Evolutionary conservation across 2,888 invertebrate species (phyloP).

Genomic region (Ligdia adustata): DNA sequence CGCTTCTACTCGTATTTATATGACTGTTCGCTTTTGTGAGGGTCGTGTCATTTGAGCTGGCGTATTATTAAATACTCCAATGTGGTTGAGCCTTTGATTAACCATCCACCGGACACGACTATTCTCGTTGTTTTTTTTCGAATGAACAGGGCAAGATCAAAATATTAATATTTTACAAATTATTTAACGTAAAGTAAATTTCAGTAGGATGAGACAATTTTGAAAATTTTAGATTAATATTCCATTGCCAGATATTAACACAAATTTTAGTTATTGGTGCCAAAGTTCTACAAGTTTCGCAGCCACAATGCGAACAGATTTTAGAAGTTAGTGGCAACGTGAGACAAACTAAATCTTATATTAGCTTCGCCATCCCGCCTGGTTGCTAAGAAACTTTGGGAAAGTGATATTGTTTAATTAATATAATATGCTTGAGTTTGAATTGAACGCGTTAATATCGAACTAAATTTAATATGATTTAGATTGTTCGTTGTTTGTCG

Average conservation of each 20-base stretch:
- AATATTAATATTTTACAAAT: too few relatives aligned
- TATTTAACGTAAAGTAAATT: too few relatives aligned
- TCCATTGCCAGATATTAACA: conserved; percentile 12
- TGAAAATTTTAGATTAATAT: conserved; percentile 31
- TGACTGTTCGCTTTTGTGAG: conserved; percentile 1
- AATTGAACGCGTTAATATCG: conserved; percentile 7
- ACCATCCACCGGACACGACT: neutral
- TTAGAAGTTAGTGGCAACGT: conserved; percentile 22
- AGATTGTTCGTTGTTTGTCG: too few relatives aligned
- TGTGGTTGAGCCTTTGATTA: conserved; percentile 1
- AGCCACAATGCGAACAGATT: conserved; percentile 23
- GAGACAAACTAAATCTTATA: conserved; percentile 29
- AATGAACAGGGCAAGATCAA: too few relatives aligned
- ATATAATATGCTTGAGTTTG: conserved; percentile 14
- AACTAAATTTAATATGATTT: neutral
- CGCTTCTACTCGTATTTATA: too few relatives aligned
- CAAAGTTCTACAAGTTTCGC: conserved; percentile 15
- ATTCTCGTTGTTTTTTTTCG: neutral
- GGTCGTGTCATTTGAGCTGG: neutral
- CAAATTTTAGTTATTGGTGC: conserved; percentile 14
- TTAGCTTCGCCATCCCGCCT: conserved; percentile 11
- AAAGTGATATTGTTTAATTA: conserved; percentile 33
- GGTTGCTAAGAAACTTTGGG: conserved; percentile 24
- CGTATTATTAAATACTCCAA: neutral
- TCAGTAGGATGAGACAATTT: too few relatives aligned